These are phyloP conservation scores for Abscondita cerata DNA, from an alignment of 2,888 invertebrate genomes.

Conservation along the genomic window DNA sequence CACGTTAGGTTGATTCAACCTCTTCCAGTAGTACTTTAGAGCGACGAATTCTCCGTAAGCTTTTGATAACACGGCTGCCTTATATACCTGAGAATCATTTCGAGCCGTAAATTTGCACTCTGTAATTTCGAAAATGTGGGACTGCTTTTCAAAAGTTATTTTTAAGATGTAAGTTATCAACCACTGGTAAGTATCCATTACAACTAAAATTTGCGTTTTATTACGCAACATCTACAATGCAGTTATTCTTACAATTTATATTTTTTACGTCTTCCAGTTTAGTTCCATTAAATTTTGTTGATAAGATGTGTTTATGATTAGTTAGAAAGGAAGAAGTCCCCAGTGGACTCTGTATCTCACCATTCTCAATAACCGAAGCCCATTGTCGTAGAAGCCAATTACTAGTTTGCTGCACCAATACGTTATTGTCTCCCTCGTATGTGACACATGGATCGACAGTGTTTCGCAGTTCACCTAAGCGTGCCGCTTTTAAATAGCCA, in stretches of 20 bases:
- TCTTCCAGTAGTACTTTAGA: conserved; percentile 62
- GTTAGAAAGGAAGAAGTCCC: conserved; percentile 74
- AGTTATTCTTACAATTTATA: conserved; percentile 53
- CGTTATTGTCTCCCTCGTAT: conserved; percentile 95
- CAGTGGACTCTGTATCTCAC: conserved; percentile 69
- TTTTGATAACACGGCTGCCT: conserved; percentile 75
- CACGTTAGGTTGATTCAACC: conserved; percentile 55
- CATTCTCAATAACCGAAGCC: conserved; percentile 59
- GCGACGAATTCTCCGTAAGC: conserved; percentile 79
- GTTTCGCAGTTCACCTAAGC: conserved; percentile 82
- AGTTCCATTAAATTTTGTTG: conserved; percentile 53
- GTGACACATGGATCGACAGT: conserved; percentile 91
- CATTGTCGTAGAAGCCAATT: conserved; percentile 83
- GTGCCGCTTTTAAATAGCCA: conserved; percentile 81
- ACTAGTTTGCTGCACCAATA: conserved; percentile 86
- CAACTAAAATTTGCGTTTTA: conserved; percentile 61
- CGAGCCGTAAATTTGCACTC: conserved; percentile 75
- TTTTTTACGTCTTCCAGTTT: conserved; percentile 51
- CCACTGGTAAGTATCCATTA: conserved; percentile 80
- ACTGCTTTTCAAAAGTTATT: conserved; percentile 70
- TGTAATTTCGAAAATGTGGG: conserved; percentile 63
- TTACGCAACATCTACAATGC: background rate
- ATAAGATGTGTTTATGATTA: conserved; percentile 60
- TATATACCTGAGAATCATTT: conserved; percentile 82
- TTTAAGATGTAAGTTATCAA: conserved; percentile 80